A percentile compares a stretch with the other conserved stretches of the same genome.
These are phyloP conservation scores for Callyntrura sp. DNA, from an alignment of 2,888 invertebrate genomes.

Conservation along the genomic window DNA sequence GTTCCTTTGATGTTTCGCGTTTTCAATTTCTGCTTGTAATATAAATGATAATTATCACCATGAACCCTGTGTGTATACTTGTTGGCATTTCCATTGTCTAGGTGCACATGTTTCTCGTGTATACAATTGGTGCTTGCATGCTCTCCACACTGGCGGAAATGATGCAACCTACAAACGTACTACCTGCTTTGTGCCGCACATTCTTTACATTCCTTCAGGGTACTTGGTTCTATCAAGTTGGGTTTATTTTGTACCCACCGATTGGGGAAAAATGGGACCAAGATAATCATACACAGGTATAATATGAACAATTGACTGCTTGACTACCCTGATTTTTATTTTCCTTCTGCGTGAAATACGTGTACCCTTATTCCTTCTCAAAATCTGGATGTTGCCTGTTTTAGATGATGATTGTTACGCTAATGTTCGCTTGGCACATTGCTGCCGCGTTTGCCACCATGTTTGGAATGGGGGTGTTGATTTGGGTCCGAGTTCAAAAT, in stretches of 20 bases:
- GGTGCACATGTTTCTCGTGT: constrained; percentile 86
- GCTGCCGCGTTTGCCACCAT: constrained; percentile 80
- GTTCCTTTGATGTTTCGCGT: neutral
- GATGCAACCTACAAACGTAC: constrained; percentile 84
- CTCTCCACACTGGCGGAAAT: constrained; percentile 85
- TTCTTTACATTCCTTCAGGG: constrained; percentile 86
- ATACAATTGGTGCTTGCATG: constrained; percentile 85
- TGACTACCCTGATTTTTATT: no score
- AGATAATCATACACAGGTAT: constrained; percentile 84
- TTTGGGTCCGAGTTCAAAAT: constrained; percentile 81
- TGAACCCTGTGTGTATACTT: no score
- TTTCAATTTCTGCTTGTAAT: neutral
- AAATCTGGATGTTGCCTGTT: constrained; percentile 50
- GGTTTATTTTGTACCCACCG: constrained; percentile 86
- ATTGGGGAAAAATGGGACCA: constrained; percentile 85
- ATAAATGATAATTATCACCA: no score
- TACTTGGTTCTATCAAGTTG: constrained; percentile 87
- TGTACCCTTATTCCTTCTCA: neutral
- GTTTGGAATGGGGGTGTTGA: constrained; percentile 79
- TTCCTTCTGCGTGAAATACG: no score
- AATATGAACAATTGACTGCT: neutral
- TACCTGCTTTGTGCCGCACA: constrained; percentile 85
- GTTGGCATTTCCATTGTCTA: constrained; percentile 74
- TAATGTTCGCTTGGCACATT: constrained; percentile 84
- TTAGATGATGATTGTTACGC: constrained; percentile 86